Conservation (phyloP, 2,113 vertebrate species). For the Ciconia maguari region DNA sequence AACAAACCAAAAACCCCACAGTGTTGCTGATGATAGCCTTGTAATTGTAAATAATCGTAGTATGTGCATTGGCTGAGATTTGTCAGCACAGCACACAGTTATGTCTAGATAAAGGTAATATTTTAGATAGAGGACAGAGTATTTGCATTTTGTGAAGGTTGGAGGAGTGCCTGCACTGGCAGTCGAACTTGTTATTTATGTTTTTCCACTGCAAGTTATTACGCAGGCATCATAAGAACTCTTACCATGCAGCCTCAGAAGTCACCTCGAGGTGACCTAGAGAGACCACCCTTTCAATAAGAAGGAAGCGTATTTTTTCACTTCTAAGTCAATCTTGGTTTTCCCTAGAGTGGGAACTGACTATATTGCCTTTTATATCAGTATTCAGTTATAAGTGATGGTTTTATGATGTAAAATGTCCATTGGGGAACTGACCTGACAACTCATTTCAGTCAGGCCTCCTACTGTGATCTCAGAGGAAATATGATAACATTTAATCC, state of each 20-base stretch:
- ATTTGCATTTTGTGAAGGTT: conserved; percentile 9
- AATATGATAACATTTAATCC: background rate
- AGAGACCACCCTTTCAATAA: background rate
- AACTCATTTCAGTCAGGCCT: conserved; percentile 19
- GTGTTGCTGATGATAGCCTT: background rate
- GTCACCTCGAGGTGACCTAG: background rate
- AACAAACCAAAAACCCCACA: background rate
- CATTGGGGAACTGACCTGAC: background rate
- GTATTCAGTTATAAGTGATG: conserved; percentile 24
- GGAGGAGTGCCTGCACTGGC: background rate
- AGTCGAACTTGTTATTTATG: background rate
- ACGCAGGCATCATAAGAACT: background rate
- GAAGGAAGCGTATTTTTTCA: background rate
- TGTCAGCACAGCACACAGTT: background rate
- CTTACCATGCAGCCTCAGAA: background rate
- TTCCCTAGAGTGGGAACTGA: background rate
- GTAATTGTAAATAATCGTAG: background rate
- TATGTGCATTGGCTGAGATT: background rate
- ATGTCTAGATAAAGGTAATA: background rate
- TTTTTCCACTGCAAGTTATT: background rate
- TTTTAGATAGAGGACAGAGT: background rate
- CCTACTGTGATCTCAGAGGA: background rate
- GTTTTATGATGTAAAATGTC: conserved; percentile 9
- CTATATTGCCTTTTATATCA: conserved; percentile 22
- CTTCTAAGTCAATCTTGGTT: background rate